A percentile compares a stretch with the other conserved stretches of the same genome.
phyloP scores from a whole-genome alignment of 2,888 invertebrate species.

The Drosophila infuscata region DNA sequence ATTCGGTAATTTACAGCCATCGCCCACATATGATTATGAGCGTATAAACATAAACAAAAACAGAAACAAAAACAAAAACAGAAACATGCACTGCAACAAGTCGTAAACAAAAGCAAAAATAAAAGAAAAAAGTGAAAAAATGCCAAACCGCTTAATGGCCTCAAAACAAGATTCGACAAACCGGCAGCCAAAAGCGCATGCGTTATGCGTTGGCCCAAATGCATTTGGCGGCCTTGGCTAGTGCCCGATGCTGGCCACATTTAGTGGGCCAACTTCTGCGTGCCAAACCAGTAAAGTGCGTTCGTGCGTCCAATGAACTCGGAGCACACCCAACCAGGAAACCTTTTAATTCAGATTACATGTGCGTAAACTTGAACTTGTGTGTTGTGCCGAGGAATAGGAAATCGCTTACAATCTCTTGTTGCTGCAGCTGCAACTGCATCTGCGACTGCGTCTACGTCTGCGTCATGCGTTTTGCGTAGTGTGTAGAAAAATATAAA shows the following conservation, averaged over 20 bases:
- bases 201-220: constrained; percentile 56
- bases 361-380: constrained; percentile 76
- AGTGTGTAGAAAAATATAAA: constrained; percentile 36
- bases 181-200: constrained; percentile 47
- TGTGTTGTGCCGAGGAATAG: constrained; percentile 17
- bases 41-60: constrained; percentile 32
- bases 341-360: constrained; percentile 31
- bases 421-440: constrained; percentile 7
- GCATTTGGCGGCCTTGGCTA: constrained; percentile 50
- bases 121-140: constrained; percentile 1
- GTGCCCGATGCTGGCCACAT: constrained; percentile 30
- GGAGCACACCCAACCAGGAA: constrained; percentile 52
- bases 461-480: constrained; percentile 70
- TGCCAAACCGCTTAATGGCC: constrained; percentile 34
- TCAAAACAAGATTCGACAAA: constrained; percentile 43
- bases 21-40: constrained; percentile 47
- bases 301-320: constrained; percentile 60
- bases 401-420: constrained; percentile 26
- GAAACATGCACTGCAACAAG: constrained; percentile 1
- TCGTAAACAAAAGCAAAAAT: constrained; percentile 4
- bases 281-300: constrained; percentile 63
- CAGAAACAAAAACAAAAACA: constrained; percentile 11
- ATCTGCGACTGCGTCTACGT: constrained; percentile 34
- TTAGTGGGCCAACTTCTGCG: constrained; percentile 64
- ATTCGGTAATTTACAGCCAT: constrained; percentile 63